Base-by-base conservation (phyloP, 2,797 vertebrate species). In the Ammospiza maritima region DNA sequence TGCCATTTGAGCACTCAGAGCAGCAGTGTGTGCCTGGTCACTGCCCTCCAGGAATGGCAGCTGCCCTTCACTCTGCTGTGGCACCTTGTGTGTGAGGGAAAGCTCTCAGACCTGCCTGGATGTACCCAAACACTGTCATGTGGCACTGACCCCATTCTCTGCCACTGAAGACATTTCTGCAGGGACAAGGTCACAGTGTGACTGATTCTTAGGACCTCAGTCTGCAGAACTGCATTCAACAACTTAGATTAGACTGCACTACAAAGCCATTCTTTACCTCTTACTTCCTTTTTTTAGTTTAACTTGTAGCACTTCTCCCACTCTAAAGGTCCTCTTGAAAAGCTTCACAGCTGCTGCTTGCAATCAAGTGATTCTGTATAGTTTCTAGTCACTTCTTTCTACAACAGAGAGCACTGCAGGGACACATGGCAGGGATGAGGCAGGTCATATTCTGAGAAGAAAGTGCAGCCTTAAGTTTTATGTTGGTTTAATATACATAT, bases 21-120 rank as follows among this genome's bases (percentile, higher is more conserved):
- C 36, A 42, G 17, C 1, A 0, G 1, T 2, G 29, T 10, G n/a
- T 15, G 21, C 7, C 38, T 16, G 56, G 32, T 27, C 12, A n/a
- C 15, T 5, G 80, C 34, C 76, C 32, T 25, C 34, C 22, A 62
- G 45, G 17, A n/a, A 54, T 2, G 6, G 15, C 1, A 61, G 32
- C 85, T 82, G 9, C 18, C 6, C 54, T 56, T 22, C 8, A 6
- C 36, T 34, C 7, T 21, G 34, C 9, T 65, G 10, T 7, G 75
- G 51, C 47, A 57, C 34, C 17, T 26, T 19, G 14, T 19, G 1
- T 4, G 23, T 1, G 42, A 45, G 18, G 69, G 26, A 67, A 47
- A 78, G 40, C 26, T 22, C 45, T 45, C 44, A 66, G 16, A 50
- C 16, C 58, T 77, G 21, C 30, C 42, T 20, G 3, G 9, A 48